A percentile compares a stretch with the other conserved stretches of the same genome.
Evolutionary conservation across 2,888 invertebrate genomes (phyloP).

Genomic region (Meiosimyza decipiens): DNA sequence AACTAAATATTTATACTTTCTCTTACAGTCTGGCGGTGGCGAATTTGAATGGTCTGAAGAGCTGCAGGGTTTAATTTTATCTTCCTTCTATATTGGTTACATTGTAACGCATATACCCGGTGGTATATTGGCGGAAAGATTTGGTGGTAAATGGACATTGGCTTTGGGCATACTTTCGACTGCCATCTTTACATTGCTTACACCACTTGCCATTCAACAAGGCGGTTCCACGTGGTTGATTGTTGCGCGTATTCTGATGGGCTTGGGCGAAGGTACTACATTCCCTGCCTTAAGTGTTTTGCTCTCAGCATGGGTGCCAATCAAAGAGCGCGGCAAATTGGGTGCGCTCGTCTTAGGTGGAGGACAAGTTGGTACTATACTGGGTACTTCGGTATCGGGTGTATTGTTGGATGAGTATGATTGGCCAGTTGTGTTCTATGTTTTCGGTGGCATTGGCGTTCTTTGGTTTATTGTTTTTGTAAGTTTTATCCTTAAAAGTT

Average conservation of each 20-base stretch:
- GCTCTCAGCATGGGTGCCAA: constrained; percentile 84
- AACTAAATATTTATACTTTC: neutral
- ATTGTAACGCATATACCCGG: constrained; percentile 86
- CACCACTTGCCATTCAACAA: constrained; percentile 76
- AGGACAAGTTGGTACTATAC: constrained; percentile 74
- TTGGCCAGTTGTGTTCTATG: constrained; percentile 84
- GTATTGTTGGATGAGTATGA: constrained; percentile 74
- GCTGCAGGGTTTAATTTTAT: constrained; percentile 80
- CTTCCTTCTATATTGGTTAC: constrained; percentile 89
- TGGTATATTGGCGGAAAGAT: constrained; percentile 81
- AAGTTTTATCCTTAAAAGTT: constrained; percentile 53
- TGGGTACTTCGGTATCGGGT: constrained; percentile 76
- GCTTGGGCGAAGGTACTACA: constrained; percentile 86
- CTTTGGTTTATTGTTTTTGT: constrained; percentile 80
- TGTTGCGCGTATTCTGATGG: constrained; percentile 79
- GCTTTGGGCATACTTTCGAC: constrained; percentile 86
- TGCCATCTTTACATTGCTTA: constrained; percentile 82
- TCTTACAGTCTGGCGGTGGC: constrained; percentile 47
- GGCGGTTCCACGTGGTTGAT: constrained; percentile 79
- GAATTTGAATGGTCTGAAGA: constrained; percentile 74
- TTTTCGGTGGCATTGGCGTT: constrained; percentile 81
- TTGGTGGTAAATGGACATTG: constrained; percentile 87
- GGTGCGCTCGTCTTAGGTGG: constrained; percentile 85
- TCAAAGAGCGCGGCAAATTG: constrained; percentile 80
- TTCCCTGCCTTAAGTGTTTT: constrained; percentile 86